Percentiles rank a stretch among this genome's conserved stretches.
Conservation (phyloP, 2,888 invertebrate genomes). For the Mimachlamys varia region DNA sequence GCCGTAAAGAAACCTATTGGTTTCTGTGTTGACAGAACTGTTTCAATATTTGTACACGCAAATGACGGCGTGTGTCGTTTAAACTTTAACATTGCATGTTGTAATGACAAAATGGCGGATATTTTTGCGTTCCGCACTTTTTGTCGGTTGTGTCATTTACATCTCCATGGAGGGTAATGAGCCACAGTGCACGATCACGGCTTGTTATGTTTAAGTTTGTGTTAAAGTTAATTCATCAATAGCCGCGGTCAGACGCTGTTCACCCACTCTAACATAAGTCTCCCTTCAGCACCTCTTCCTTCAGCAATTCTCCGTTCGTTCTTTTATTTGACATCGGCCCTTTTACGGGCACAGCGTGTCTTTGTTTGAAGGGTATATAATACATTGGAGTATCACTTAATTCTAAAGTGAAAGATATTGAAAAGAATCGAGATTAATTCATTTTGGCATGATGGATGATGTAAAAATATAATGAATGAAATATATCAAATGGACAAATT, state of each 20-base stretch:
- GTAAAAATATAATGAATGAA: no score
- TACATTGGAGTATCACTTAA: no score
- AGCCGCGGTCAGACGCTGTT: not conserved
- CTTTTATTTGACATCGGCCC: not conserved
- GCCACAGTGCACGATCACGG: not conserved
- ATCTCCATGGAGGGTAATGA: not conserved
- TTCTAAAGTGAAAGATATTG: no score
- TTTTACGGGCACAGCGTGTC: no score
- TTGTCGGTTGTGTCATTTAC: not conserved
- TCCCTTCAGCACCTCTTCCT: not conserved
- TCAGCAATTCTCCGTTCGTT: not conserved
- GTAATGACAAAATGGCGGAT: not conserved
- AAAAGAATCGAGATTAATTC: no score
- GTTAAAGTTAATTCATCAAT: not conserved
- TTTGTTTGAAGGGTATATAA: no score
- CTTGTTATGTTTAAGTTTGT: not conserved
- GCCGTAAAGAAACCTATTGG: not conserved
- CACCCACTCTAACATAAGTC: not conserved
- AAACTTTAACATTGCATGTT: not conserved
- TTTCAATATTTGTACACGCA: conserved; percentile 26
- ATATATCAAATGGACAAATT: no score
- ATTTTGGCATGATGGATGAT: no score
- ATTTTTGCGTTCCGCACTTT: not conserved
- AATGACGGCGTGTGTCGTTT: not conserved
- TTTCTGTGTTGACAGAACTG: not conserved